phyloP scores from a whole-genome alignment of 2,888 invertebrate species.

The Ischnus inquisitorius region DNA sequence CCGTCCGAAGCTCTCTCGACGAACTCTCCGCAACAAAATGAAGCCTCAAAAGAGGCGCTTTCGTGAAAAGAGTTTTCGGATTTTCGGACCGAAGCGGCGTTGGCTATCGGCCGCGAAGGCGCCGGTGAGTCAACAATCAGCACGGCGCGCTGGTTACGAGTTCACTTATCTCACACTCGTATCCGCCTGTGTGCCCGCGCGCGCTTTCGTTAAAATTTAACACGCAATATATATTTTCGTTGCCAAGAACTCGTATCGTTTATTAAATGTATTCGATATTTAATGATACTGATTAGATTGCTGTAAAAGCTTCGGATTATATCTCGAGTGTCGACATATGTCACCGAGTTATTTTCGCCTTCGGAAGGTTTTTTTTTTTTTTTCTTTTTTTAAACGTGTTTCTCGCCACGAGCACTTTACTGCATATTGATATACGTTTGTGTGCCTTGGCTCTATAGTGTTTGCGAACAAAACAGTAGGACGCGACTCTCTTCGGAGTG shows the following conservation, averaged over 20 bases:
- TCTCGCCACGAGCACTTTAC: constrained; percentile 40
- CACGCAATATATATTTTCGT: constrained; percentile 42
- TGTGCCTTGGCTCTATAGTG: constrained; percentile 50
- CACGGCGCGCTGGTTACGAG: constrained; percentile 10
- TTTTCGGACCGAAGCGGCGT: constrained; percentile 4
- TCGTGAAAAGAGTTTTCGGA: constrained; percentile 30
- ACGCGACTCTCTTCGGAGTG: constrained; percentile 55
- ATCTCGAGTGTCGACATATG: constrained; percentile 82
- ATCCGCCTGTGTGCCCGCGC: constrained; percentile 1
- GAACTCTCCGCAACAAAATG: constrained; percentile 7
- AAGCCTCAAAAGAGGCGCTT: constrained; percentile 19
- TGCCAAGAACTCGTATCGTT: constrained; percentile 74
- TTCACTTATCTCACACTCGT: constrained; percentile 45
- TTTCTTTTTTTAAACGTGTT: constrained; percentile 37
- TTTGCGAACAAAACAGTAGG: constrained; percentile 52
- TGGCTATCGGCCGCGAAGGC: constrained; percentile 22
- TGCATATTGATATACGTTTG: constrained; percentile 50
- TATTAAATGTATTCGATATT: constrained; percentile 82
- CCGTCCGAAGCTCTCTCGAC: background rate
- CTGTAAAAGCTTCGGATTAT: constrained; percentile 82
- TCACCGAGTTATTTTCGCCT: constrained; percentile 62
- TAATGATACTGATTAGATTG: constrained; percentile 83
- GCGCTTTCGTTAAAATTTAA: constrained; percentile 15
- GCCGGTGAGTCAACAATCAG: constrained; percentile 39
- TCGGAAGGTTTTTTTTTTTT: constrained; percentile 11